These are phyloP conservation scores for Rhagoletis pomonella DNA, from an alignment of 1,140 invertebrate genomes.

Conservation along the genomic window DNA sequence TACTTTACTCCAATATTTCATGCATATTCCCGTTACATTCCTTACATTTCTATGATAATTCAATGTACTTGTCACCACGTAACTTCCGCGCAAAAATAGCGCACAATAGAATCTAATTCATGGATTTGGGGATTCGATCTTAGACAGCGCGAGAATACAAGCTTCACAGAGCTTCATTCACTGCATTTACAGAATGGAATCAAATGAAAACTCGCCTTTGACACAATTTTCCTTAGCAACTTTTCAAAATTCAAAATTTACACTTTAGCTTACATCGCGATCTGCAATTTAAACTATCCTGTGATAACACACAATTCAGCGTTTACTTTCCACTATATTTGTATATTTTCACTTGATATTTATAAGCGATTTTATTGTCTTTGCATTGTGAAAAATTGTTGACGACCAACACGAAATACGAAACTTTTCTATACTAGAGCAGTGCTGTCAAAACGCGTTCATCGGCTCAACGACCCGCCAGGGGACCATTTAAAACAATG, in stretches of 20 bases:
- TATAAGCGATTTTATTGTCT: background rate
- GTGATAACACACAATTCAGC: background rate
- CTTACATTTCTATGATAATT: background rate
- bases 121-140: background rate
- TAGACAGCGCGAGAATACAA: background rate
- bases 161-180: constrained; percentile 1
- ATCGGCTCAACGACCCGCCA: constrained; percentile 37
- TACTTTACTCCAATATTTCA: background rate
- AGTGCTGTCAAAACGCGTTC: constrained; percentile 50
- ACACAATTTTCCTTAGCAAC: constrained; percentile 13
- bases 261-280: background rate
- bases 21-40: background rate
- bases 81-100: background rate
- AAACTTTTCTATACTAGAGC: constrained; percentile 47
- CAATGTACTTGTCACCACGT: background rate
- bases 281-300: background rate
- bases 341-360: background rate
- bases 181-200: background rate
- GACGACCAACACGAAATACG: constrained; percentile 45
- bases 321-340: background rate
- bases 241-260: background rate
- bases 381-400: constrained; percentile 47
- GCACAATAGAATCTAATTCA: background rate
- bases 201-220: constrained; percentile 35
- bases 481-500: background rate